Conservation (phyloP, 2,888 invertebrate species). For the Nemotelus pantherinus region DNA sequence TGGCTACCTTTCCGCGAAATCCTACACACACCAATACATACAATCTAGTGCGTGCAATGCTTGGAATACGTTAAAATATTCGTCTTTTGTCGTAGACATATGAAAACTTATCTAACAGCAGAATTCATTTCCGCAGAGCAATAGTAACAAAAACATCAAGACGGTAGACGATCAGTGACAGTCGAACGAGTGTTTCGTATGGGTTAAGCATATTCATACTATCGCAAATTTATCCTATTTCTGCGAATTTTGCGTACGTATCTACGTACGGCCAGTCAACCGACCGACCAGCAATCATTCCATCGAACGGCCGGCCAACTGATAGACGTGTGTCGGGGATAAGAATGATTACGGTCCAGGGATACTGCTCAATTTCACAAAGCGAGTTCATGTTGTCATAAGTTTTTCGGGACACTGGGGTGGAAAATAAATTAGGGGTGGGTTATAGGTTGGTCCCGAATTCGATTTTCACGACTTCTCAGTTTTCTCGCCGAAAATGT, state of each 20-base stretch:
- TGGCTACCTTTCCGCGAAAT: too few relatives aligned
- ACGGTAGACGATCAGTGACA: slow-evolving; percentile 53
- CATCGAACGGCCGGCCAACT: background rate
- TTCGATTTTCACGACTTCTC: background rate
- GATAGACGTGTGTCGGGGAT: slow-evolving; percentile 26
- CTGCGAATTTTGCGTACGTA: background rate
- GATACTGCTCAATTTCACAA: slow-evolving; percentile 20
- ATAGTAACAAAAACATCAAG: slow-evolving; percentile 59
- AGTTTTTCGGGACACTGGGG: slow-evolving; percentile 47
- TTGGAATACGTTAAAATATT: too few relatives aligned
- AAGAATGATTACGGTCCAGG: slow-evolving; percentile 38
- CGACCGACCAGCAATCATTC: background rate
- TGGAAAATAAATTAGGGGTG: slow-evolving; percentile 50
- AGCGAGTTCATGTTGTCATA: slow-evolving; percentile 30
- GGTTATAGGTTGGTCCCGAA: slow-evolving; percentile 32
- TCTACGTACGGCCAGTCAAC: background rate
- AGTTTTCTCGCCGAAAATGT: slow-evolving; percentile 14
- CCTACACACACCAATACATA: too few relatives aligned
- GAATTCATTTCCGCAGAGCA: too few relatives aligned
- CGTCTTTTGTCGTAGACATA: too few relatives aligned
- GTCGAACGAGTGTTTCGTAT: background rate
- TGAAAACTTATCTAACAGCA: too few relatives aligned
- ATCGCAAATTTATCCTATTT: background rate
- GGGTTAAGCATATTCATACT: background rate
- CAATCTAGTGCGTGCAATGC: too few relatives aligned